Base-by-base conservation (phyloP, 2,888 invertebrate species). In the Sarcophaga subvicina region DNA sequence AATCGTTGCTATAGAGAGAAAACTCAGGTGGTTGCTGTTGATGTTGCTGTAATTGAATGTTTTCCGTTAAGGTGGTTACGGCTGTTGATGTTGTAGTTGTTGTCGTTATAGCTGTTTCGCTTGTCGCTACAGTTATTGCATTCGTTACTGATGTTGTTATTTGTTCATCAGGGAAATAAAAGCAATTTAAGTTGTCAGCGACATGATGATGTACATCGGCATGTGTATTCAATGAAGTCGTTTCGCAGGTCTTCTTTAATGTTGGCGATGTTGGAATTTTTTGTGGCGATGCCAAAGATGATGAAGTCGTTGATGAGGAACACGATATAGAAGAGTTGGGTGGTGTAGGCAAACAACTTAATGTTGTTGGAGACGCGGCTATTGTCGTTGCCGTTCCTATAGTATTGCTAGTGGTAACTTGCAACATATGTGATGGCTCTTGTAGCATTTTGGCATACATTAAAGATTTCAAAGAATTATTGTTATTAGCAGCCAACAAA, bases 391-490 rank as follows among this genome's bases (percentile, higher is more conserved):
- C 64, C 45, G 70, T 22, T n/a, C n/a, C 25, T 63, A 76, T 45
- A 0, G 27, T 59, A 27, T 25, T 72, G 12, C 14, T 27, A 20
- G 47, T 22, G 11, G 47, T n/a, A 25, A 79, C 69, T 64, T 83
- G 83, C 63, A 76, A 59, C 71, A 80, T 47, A 67, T 86, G 72
- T 66, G 86, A 3, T 37, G 37, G 10, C 25, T 80, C 69, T 63
- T 67, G 73, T 54, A 70, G 70, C 20, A 45, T 49, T 87, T 77
- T 79, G 4, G 60, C n/a, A 67, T 82, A 83, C 14, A 77, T 69
- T 11, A 87, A 77, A 37, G 80, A 79, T 83, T 85, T 85, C 73
- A 37, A 11, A 67, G 87, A 84, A 87, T 80, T 83, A 11, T n/a
- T 8, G 62, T 67, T 87, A 72, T 76, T 81, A 67, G 62, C 69